Evolutionary conservation across 2,797 vertebrate genomes (phyloP).

Genomic region (Fistularia commersonii): DNA sequence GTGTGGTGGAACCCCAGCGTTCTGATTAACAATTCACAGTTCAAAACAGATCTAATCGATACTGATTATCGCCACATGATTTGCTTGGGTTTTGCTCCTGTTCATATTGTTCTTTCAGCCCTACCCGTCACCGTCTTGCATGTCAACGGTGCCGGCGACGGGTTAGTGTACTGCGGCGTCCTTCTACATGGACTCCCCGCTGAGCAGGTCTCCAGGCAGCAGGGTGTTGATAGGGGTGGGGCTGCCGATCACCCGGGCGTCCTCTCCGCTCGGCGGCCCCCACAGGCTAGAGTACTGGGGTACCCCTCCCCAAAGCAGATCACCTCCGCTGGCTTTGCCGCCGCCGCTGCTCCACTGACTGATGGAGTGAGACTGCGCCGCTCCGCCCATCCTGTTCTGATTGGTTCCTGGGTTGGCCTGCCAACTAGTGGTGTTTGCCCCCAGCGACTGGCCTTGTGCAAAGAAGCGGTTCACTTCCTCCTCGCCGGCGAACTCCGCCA

Average conservation of each 20-base stretch:
- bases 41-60: conserved; percentile 65
- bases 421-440: conserved; percentile 90
- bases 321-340: conserved; percentile 83
- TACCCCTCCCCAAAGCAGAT: conserved; percentile 91
- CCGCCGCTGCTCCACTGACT: conserved; percentile 87
- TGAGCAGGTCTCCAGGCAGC: conserved; percentile 93
- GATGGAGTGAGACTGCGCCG: conserved; percentile 80
- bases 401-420: conserved; percentile 87
- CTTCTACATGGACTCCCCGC: conserved; percentile 92
- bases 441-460: conserved; percentile 91
- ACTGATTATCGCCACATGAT: conserved; percentile 84
- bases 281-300: conserved; percentile 96
- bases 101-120: conserved; percentile 31
- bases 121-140: conserved; percentile 34
- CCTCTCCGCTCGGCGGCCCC: conserved; percentile 88
- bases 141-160: conserved; percentile 32
- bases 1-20: conserved; percentile 45
- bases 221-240: conserved; percentile 92
- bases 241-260: conserved; percentile 88
- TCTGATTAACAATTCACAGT: conserved; percentile 70
- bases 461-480: conserved; percentile 97
- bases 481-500: conserved; percentile 95
- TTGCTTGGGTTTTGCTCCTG: conserved; percentile 69
- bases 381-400: conserved; percentile 83
- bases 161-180: conserved; percentile 40